A percentile compares a stretch with the other conserved stretches of the same genome.
These are phyloP conservation scores for Sander vitreus DNA, from an alignment of 2,113 vertebrate species.

Conservation along the genomic window DNA sequence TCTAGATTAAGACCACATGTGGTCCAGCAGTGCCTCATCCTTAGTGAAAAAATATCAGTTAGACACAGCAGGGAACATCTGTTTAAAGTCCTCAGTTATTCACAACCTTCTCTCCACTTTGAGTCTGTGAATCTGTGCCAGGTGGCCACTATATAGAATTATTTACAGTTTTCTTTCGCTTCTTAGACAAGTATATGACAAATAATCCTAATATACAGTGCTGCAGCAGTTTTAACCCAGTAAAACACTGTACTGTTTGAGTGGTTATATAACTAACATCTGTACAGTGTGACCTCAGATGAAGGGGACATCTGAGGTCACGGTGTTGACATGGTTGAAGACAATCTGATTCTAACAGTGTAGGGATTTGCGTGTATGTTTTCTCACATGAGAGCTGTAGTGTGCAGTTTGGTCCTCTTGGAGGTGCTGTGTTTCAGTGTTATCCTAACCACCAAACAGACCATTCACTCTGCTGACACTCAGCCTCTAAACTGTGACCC, in stretches of 20 bases:
- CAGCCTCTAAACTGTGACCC: slow-evolving; percentile 60
- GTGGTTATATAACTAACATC: not conserved
- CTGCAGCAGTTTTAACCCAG: not conserved
- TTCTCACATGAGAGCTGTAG: slow-evolving; percentile 18
- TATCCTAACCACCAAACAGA: slow-evolving; percentile 18
- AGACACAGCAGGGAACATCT: slow-evolving; percentile 26
- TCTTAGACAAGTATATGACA: not conserved
- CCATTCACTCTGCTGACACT: slow-evolving; percentile 47
- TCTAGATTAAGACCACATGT: slow-evolving; percentile 53
- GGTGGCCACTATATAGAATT: not conserved
- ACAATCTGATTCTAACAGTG: not conserved
- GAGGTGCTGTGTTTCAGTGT: slow-evolving; percentile 54
- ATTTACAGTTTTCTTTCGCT: not conserved
- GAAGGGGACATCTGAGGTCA: not conserved
- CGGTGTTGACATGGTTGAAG: not conserved
- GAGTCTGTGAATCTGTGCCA: not conserved
- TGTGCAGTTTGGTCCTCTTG: slow-evolving; percentile 38
- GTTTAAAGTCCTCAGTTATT: slow-evolving; percentile 36
- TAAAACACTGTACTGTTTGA: not conserved
- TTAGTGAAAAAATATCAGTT: slow-evolving; percentile 25
- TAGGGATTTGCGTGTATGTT: not conserved
- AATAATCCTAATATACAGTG: no score
- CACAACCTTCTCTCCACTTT: slow-evolving; percentile 3
- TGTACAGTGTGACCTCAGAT: not conserved
- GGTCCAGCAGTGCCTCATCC: slow-evolving; percentile 38